These are phyloP conservation scores for Chironomus riparius DNA, from an alignment of 2,888 invertebrate genomes.

Conservation along the genomic window DNA sequence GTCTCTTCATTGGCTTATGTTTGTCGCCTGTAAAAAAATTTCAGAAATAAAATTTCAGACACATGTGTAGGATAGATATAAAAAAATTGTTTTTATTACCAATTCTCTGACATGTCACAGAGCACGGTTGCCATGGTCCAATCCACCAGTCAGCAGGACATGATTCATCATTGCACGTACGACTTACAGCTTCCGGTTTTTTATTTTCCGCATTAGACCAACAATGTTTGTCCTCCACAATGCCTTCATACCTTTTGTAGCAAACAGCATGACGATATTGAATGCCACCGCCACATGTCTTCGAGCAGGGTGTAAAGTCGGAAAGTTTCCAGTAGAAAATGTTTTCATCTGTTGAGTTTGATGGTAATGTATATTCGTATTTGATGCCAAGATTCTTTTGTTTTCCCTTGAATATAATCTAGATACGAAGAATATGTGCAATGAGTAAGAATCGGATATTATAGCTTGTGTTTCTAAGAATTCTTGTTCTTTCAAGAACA, in stretches of 20 bases:
- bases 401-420: conserved; percentile 64
- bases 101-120: conserved; percentile 50
- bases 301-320: conserved; percentile 73
- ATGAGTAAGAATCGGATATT: too few species aligned
- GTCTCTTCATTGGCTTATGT: conserved; percentile 50
- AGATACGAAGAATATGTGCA: conserved; percentile 28
- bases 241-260: conserved; percentile 43
- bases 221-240: conserved; percentile 52
- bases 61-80: conserved; percentile 34
- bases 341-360: conserved; percentile 49
- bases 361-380: conserved; percentile 64
- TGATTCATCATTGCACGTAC: conserved; percentile 55
- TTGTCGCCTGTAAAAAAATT: conserved; percentile 31
- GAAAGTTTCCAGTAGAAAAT: conserved; percentile 65
- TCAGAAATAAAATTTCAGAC: conserved; percentile 33
- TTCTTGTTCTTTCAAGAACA: too few species aligned
- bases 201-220: conserved; percentile 48
- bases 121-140: conserved; percentile 69
- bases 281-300: conserved; percentile 67
- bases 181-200: conserved; percentile 51
- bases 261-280: conserved; percentile 49
- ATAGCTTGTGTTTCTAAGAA: too few species aligned
- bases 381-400: conserved; percentile 70
- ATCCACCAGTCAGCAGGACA: conserved; percentile 78
- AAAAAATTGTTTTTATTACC: conserved; percentile 32